Base-by-base conservation (phyloP, 2,797 vertebrate genomes). In the Manis crassicaudata region DNA sequence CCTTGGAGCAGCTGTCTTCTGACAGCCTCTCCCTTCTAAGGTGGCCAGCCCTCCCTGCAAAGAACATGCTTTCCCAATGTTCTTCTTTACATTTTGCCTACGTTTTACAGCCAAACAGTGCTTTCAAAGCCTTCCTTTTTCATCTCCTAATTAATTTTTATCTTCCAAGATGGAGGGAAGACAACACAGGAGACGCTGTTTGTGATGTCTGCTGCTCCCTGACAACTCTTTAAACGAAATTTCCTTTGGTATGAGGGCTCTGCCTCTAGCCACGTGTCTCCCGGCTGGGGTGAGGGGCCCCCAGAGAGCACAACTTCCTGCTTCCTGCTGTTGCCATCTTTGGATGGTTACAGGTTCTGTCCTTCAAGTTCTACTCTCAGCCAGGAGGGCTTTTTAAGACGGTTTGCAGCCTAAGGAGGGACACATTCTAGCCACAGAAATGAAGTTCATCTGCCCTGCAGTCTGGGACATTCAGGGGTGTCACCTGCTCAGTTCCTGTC, bases 121-220 rank as follows among this genome's bases (percentile, higher is more conserved):
- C 92, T 93, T 98, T 98, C 97, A 98, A 98, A 97, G 97, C 82
- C 96, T 97, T 95, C 75, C 97, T 94, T 96, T 96, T 76, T 97
- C 93, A 97, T 96, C 97, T 97, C 95, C 95, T 93, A 16, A 96
- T 97, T 98, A 97, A 98, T 97, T 98, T 98, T 97, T 81, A 65
- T 96, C 97, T 98, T 97, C 94, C 85, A 97, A 97, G 95, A 93
- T 37, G 37, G 96, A 94, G 50, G 94, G 7, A 56, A 93, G 93
- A 97, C 94, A 96, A 94, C 95, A 68, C 4, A 68, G 94, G 89
- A 82, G 76, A 96, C 0, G 21, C 43, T 73, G 91, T 90, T 52
- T 88, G 96, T 96, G 88, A 94, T 88, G 94, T 97, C 93, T 81
- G 90, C 63, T 18, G 92, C 89, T 56, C 81, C 40, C 92, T 89